These are phyloP conservation scores for Protomyctophum bolini DNA, from an alignment of 2,113 vertebrate genomes.

Conservation along the genomic window DNA sequence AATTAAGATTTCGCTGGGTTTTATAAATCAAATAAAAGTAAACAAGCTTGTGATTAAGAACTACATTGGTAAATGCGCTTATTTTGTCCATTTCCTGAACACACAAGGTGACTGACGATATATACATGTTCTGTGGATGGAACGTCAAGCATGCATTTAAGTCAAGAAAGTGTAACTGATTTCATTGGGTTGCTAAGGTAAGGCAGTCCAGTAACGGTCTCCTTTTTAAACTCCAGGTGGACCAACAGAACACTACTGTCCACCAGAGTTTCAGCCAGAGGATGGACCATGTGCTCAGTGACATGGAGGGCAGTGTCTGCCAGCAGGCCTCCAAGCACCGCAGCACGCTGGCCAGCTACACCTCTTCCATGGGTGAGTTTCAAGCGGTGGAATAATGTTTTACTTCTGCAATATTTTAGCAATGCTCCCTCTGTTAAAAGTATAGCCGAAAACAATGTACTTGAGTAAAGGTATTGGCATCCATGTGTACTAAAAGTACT, in stretches of 20 bases:
- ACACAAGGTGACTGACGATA: neutral
- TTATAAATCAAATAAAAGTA: too few relatives aligned
- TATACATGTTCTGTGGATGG: neutral
- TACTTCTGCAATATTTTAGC: too few relatives aligned
- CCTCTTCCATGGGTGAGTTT: conserved; percentile 81
- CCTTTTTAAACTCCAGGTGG: conserved; percentile 70
- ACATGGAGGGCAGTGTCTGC: conserved; percentile 81
- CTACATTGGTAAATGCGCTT: too few relatives aligned
- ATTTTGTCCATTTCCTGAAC: neutral
- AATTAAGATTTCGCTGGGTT: too few relatives aligned
- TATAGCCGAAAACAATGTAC: too few relatives aligned
- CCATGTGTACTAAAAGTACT: too few relatives aligned
- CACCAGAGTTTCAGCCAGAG: conserved; percentile 81
- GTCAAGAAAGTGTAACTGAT: too few relatives aligned
- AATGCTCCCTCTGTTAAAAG: too few relatives aligned
- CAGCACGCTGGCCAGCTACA: conserved; percentile 79
- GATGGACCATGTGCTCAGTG: conserved; percentile 81
- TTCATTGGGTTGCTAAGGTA: neutral
- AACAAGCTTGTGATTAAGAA: too few relatives aligned
- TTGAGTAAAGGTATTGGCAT: too few relatives aligned
- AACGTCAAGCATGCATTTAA: neutral
- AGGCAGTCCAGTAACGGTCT: neutral
- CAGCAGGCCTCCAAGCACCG: conserved; percentile 82
- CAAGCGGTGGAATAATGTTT: too few relatives aligned
- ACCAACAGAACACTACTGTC: conserved; percentile 83